phyloP scores from a whole-genome alignment of 2,888 invertebrate genomes.

The Acrobasis suavella region DNA sequence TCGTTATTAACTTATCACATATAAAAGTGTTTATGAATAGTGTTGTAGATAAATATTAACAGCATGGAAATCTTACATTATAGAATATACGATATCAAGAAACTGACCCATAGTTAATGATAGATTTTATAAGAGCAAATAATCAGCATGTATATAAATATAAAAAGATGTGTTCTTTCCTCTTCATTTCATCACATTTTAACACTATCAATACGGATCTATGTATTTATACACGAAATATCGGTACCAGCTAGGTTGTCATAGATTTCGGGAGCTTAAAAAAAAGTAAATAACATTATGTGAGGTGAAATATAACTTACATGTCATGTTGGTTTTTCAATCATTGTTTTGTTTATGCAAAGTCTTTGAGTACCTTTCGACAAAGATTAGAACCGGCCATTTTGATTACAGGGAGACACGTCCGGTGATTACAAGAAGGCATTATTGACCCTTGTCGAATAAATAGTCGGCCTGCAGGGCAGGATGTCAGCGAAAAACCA shows the following conservation, averaged over 20 bases:
- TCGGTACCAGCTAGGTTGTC: constrained; percentile 13
- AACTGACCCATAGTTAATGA: constrained; percentile 62
- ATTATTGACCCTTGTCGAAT: constrained; percentile 91
- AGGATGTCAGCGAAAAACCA: constrained; percentile 54
- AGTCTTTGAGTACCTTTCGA: constrained; percentile 7
- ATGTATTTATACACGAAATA: constrained; percentile 35
- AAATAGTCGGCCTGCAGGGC: constrained; percentile 55
- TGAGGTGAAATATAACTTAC: constrained; percentile 14
- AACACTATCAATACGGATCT: constrained; percentile 61
- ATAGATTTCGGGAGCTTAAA: constrained; percentile 13
- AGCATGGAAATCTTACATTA: constrained; percentile 24
- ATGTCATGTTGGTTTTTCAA: constrained; percentile 12
- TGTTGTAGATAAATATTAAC: constrained; percentile 25
- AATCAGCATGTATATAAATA: constrained; percentile 34
- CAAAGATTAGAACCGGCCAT: constrained; percentile 57
- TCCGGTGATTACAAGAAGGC: constrained; percentile 97
- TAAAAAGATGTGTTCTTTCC: constrained; percentile 10
- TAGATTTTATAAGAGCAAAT: constrained; percentile 23
- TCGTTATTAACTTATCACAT: constrained; percentile 3
- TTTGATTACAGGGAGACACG: constrained; percentile 92
- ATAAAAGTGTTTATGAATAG: constrained; percentile 9
- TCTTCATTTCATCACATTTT: constrained; percentile 21
- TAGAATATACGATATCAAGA: constrained; percentile 31
- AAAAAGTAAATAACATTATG: constrained; percentile 24
- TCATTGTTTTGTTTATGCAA: too few relatives aligned